Conservation (phyloP, 2,113 vertebrate genomes). For the Melanerpes aurifrons region DNA sequence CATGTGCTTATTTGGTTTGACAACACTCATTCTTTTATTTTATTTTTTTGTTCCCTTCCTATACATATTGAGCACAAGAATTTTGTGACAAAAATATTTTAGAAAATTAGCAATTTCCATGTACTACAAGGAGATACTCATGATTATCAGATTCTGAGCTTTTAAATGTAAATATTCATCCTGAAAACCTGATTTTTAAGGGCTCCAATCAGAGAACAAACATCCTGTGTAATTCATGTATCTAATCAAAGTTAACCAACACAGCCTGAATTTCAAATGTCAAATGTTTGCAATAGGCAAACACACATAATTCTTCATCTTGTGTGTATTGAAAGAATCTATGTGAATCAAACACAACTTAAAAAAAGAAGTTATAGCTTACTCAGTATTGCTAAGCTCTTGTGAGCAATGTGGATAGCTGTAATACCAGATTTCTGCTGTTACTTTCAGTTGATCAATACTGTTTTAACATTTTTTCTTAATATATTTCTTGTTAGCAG, state of each 20-base stretch:
- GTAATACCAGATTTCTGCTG: not conserved
- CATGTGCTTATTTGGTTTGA: not conserved
- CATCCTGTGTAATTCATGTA: slow-evolving; percentile 64
- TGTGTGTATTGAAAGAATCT: slow-evolving; percentile 35
- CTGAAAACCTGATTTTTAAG: slow-evolving; percentile 63
- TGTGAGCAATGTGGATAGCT: not conserved
- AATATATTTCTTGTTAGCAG: not conserved
- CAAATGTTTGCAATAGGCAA: slow-evolving; percentile 59
- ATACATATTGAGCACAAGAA: not conserved
- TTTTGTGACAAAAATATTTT: not conserved
- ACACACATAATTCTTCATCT: slow-evolving; percentile 47
- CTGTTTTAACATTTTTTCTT: not conserved
- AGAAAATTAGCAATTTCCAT: slow-evolving; percentile 2
- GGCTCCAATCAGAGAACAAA: slow-evolving; percentile 59
- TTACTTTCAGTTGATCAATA: not conserved
- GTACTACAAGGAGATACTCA: slow-evolving; percentile 4
- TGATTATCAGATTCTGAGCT: slow-evolving; percentile 41
- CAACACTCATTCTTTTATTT: not conserved
- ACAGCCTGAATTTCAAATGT: slow-evolving; percentile 62
- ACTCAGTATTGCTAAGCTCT: not conserved
- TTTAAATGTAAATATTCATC: slow-evolving; percentile 60
- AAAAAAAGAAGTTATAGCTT: not conserved
- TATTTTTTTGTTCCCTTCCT: not conserved
- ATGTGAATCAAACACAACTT: not conserved
- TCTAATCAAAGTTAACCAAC: slow-evolving; percentile 64